phyloP scores from a whole-genome alignment of 1,140 invertebrate genomes.

The Prorops nasuta region DNA sequence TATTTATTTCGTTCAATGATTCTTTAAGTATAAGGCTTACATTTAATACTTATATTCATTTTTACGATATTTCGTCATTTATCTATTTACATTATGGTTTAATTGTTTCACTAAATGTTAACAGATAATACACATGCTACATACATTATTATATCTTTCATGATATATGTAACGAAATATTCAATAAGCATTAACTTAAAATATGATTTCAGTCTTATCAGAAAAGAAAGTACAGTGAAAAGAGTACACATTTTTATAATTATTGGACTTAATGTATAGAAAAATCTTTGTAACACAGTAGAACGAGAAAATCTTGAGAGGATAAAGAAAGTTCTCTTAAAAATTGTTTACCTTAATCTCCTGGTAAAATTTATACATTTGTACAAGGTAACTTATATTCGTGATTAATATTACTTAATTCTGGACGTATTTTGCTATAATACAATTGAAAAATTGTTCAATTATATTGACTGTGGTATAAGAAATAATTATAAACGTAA shows the following conservation, averaged over 20 bases:
- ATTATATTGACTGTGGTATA: no score
- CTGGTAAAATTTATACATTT: constrained; percentile 46
- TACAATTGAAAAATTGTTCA: no score
- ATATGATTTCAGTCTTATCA: constrained; percentile 33
- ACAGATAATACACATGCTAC: no score
- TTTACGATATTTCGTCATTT: constrained; percentile 14
- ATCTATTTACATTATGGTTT: background rate
- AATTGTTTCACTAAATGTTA: no score
- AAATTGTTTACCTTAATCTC: no score
- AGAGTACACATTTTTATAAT: constrained; percentile 1
- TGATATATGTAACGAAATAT: constrained; percentile 29
- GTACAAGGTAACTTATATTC: constrained; percentile 45
- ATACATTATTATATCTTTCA: constrained; percentile 15
- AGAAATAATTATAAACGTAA: no score
- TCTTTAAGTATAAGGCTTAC: constrained; percentile 9
- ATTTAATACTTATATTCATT: constrained; percentile 31
- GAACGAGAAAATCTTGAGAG: no score
- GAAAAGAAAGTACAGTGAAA: constrained; percentile 32
- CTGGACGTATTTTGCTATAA: no score
- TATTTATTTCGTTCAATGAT: constrained; percentile 1
- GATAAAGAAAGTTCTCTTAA: no score
- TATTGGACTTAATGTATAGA: no score
- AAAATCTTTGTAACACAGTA: no score
- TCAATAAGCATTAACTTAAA: constrained; percentile 33
- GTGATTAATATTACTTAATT: background rate